These are phyloP conservation scores for Takifugu bimaculatus DNA, from an alignment of 2,113 vertebrate species.

Conservation along the genomic window DNA sequence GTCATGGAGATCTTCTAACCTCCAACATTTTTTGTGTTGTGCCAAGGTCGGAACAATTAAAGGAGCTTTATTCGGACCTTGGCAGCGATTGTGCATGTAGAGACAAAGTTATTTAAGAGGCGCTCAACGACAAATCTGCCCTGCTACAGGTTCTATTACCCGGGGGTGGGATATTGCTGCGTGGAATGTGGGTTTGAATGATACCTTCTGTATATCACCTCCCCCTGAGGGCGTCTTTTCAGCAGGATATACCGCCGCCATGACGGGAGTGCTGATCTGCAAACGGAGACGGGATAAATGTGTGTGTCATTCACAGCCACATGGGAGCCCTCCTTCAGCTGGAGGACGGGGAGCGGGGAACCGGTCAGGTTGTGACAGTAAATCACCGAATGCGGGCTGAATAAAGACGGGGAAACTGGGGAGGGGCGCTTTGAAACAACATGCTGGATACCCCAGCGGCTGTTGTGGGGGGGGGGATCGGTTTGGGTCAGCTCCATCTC, in stretches of 20 bases:
- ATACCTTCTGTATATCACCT: conserved; percentile 33
- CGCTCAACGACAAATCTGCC: conserved; percentile 17
- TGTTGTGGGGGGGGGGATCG: conserved; percentile 48
- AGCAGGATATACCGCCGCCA: conserved; percentile 51
- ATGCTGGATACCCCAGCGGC: conserved; percentile 27
- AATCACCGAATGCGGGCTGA: conserved; percentile 17
- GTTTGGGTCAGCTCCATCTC: conserved; percentile 61
- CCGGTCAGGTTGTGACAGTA: conserved; percentile 8
- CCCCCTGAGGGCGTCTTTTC: conserved; percentile 44
- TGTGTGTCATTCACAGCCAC: conserved; percentile 48
- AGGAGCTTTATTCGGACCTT: conserved; percentile 33
- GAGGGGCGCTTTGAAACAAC: conserved; percentile 48
- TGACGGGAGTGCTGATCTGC: conserved; percentile 64
- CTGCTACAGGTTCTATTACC: conserved; percentile 22
- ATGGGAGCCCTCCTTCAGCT: conserved; percentile 47
- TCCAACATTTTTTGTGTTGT: not conserved
- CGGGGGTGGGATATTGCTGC: not conserved
- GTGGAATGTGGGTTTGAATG: not conserved
- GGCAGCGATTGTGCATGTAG: conserved; percentile 3
- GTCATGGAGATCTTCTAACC: conserved; percentile 15
- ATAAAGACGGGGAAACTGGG: conserved; percentile 6
- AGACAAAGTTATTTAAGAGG: conserved; percentile 13
- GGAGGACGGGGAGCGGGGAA: conserved; percentile 25
- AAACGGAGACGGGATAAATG: conserved; percentile 61
- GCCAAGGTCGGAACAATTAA: conserved; percentile 26